These are phyloP conservation scores for Columbina picui DNA, from an alignment of 2,113 vertebrate species.

Conservation along the genomic window DNA sequence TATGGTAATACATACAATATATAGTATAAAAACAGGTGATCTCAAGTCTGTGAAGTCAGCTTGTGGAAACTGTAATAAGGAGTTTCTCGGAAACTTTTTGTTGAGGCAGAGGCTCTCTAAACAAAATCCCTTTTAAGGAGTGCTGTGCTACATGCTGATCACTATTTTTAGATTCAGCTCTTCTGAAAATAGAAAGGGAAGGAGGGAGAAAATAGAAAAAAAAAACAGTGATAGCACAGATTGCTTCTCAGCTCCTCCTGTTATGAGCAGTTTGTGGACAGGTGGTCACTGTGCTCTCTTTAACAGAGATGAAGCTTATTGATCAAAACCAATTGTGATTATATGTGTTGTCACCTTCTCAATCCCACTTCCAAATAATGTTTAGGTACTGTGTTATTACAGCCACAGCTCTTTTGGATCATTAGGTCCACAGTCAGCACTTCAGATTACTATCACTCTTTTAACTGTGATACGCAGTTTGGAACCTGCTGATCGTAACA, in stretches of 20 bases:
- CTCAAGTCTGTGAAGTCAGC: neutral
- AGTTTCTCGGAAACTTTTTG: neutral
- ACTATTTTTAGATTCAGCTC: slow-evolving; percentile 35
- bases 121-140: neutral
- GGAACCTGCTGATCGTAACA: neutral
- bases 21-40: neutral
- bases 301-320: neutral
- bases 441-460: neutral
- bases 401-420: neutral
- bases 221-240: neutral
- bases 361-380: neutral
- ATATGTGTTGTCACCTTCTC: neutral
- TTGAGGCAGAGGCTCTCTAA: neutral
- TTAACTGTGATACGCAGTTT: neutral
- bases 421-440: neutral
- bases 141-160: slow-evolving; percentile 18
- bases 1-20: neutral
- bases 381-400: neutral
- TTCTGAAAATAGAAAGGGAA: slow-evolving; percentile 32
- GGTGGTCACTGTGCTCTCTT: neutral
- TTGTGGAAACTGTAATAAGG: neutral
- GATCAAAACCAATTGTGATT: neutral
- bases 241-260: neutral
- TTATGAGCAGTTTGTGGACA: neutral
- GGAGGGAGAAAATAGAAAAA: neutral